Percentiles rank a stretch among this genome's conserved stretches.
phyloP scores from a whole-genome alignment of 2,888 invertebrate genomes.

The Drosophila phalerata region DNA sequence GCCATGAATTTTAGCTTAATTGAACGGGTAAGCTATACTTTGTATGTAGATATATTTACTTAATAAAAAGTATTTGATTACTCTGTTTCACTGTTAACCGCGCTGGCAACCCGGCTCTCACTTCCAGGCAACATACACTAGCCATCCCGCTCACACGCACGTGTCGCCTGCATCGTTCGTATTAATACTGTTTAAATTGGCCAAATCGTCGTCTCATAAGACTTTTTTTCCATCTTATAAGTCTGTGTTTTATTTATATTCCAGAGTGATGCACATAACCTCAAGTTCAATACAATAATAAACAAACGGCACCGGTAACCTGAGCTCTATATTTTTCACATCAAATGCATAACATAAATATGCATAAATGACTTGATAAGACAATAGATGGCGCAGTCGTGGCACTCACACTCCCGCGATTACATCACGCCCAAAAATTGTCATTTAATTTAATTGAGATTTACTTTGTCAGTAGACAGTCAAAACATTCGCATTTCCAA shows the following conservation, averaged over 20 bases:
- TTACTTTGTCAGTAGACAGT: slow-evolving; percentile 15
- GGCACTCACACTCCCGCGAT: slow-evolving; percentile 64
- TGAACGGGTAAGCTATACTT: neutral
- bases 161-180: slow-evolving; percentile 10
- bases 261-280: slow-evolving; percentile 65
- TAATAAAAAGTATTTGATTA: neutral
- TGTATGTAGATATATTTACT: neutral
- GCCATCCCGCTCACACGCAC: slow-evolving; percentile 48
- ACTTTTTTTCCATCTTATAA: slow-evolving; percentile 75
- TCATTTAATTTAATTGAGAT: slow-evolving; percentile 41
- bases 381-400: slow-evolving; percentile 58
- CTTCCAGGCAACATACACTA: slow-evolving; percentile 47
- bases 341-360: slow-evolving; percentile 13
- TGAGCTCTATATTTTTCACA: slow-evolving; percentile 17
- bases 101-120: slow-evolving; percentile 37
- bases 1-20: neutral
- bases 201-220: slow-evolving; percentile 55
- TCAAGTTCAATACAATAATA: slow-evolving; percentile 63
- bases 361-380: slow-evolving; percentile 29
- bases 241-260: slow-evolving; percentile 82
- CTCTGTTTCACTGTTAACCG: neutral
- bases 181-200: slow-evolving; percentile 49
- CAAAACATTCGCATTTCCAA: neutral
- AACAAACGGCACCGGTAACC: slow-evolving; percentile 61
- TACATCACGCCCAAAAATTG: slow-evolving; percentile 78